Percentiles rank a stretch among this genome's conserved stretches.
phyloP scores from a whole-genome alignment of 2,888 invertebrate genomes.

The Calameuta pallipes region DNA sequence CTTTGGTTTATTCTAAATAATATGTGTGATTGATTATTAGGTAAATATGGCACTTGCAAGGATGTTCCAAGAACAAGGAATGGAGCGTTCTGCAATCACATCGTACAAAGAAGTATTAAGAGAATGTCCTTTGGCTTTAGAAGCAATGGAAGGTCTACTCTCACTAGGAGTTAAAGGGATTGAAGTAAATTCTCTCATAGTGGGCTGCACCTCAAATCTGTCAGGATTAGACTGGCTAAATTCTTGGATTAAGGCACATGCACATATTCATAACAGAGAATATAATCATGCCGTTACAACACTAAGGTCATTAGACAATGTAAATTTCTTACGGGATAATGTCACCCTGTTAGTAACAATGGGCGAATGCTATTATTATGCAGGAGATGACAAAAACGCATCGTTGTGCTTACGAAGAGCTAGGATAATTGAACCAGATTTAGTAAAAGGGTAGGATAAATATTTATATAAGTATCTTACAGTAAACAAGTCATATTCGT shows the following conservation, averaged over 20 bases:
- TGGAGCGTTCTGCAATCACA: slow-evolving; percentile 78
- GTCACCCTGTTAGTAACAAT: slow-evolving; percentile 75
- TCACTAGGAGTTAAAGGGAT: slow-evolving; percentile 78
- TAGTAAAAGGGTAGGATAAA: slow-evolving; percentile 54
- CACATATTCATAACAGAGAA: slow-evolving; percentile 75
- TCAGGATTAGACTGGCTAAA: slow-evolving; percentile 70
- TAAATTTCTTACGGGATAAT: slow-evolving; percentile 75
- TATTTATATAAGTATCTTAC: slow-evolving; percentile 34
- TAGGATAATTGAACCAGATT: slow-evolving; percentile 58
- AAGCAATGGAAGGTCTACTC: slow-evolving; percentile 79
- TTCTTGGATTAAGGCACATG: slow-evolving; percentile 74
- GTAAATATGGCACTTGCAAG: slow-evolving; percentile 80
- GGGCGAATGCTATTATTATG: slow-evolving; percentile 79
- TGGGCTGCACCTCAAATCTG: slow-evolving; percentile 68
- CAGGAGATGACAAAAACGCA: slow-evolving; percentile 78
- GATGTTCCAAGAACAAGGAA: slow-evolving; percentile 76
- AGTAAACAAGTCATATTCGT: slow-evolving; percentile 17
- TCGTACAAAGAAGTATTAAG: slow-evolving; percentile 84
- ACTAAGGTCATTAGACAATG: slow-evolving; percentile 76
- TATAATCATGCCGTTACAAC: slow-evolving; percentile 76
- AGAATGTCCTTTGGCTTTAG: slow-evolving; percentile 80
- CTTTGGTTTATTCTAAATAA: neutral
- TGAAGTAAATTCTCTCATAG: slow-evolving; percentile 80
- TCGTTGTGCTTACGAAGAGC: slow-evolving; percentile 69
- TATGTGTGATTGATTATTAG: neutral